A percentile compares a stretch with the other conserved stretches of the same genome.
These are phyloP conservation scores for Blomia tropicalis DNA, from an alignment of 2,888 invertebrate species.

Conservation along the genomic window DNA sequence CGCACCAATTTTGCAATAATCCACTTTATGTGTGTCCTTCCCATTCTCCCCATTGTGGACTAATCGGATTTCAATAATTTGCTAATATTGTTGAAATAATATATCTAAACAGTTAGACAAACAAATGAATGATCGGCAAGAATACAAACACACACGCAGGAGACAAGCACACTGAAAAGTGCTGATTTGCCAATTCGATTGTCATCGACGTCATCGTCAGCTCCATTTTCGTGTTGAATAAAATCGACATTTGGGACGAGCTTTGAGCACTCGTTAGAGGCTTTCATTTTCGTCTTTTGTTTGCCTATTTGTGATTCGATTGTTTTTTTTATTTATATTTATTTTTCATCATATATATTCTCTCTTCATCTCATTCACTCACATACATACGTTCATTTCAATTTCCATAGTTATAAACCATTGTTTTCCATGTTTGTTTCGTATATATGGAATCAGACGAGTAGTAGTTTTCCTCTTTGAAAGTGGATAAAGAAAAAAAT, in stretches of 20 bases:
- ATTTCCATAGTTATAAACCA: no score
- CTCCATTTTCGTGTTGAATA: no score
- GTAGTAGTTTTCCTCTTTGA: no score
- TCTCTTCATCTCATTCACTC: background rate
- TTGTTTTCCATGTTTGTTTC: no score
- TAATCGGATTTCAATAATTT: conserved; percentile 11
- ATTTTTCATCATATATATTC: background rate
- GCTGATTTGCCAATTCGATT: conserved; percentile 10
- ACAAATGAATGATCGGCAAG: background rate
- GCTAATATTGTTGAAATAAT: conserved; percentile 4
- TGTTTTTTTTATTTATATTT: background rate
- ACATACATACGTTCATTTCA: no score
- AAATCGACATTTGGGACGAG: no score
- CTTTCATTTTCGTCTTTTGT: no score
- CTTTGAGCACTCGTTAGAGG: no score
- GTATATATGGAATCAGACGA: no score
- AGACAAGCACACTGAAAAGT: background rate
- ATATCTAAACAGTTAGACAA: background rate
- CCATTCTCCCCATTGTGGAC: background rate
- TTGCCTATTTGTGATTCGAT: no score
- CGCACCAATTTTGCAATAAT: no score
- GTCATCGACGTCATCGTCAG: background rate
- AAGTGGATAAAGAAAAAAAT: no score
- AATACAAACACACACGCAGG: background rate
- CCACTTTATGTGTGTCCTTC: background rate